A percentile compares a stretch with the other conserved stretches of the same genome.
Conservation (phyloP, 35 echinoderm and acorn worm species). For the Acanthaster planci region DNA sequence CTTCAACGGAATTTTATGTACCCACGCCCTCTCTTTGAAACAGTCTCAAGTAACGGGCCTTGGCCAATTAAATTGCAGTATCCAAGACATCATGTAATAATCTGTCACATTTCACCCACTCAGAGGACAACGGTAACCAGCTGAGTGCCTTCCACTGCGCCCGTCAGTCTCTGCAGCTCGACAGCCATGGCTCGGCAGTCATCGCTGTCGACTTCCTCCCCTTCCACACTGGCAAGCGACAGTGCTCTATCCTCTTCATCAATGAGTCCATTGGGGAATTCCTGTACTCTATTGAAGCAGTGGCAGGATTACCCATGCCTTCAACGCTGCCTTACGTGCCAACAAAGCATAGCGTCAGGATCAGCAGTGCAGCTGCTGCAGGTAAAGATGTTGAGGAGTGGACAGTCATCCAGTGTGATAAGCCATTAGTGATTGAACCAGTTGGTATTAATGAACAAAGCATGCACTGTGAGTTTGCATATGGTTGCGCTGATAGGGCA, state of each 20-base stretch:
- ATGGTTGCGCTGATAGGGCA: too few relatives aligned
- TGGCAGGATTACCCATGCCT: slow-evolving; percentile 61
- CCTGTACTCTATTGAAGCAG: slow-evolving; percentile 85
- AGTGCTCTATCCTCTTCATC: slow-evolving; percentile 93
- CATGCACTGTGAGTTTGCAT: too few relatives aligned
- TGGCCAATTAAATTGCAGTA: too few relatives aligned
- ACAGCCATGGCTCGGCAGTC: slow-evolving; percentile 44
- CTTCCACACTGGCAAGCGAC: slow-evolving; percentile 81
- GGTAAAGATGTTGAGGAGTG: too few relatives aligned
- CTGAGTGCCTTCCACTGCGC: slow-evolving; percentile 73
- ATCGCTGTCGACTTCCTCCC: slow-evolving; percentile 89
- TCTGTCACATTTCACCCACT: background rate
- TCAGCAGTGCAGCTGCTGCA: slow-evolving; percentile 91
- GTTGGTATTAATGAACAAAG: too few relatives aligned
- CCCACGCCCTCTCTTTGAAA: too few relatives aligned
- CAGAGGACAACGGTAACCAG: slow-evolving; percentile 55
- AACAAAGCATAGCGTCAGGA: slow-evolving; percentile 77
- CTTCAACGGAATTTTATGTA: too few relatives aligned
- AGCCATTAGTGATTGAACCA: too few relatives aligned
- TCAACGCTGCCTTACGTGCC: slow-evolving; percentile 68
- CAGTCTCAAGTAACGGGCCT: too few relatives aligned
- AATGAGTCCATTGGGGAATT: slow-evolving; percentile 86
- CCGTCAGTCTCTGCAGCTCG: slow-evolving; percentile 60
- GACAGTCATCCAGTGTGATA: too few relatives aligned
- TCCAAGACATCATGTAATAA: too few relatives aligned